A percentile compares a stretch with the other conserved stretches of the same genome.
phyloP scores from a whole-genome alignment of 2,888 invertebrate species.

The Neoascia interrupta region DNA sequence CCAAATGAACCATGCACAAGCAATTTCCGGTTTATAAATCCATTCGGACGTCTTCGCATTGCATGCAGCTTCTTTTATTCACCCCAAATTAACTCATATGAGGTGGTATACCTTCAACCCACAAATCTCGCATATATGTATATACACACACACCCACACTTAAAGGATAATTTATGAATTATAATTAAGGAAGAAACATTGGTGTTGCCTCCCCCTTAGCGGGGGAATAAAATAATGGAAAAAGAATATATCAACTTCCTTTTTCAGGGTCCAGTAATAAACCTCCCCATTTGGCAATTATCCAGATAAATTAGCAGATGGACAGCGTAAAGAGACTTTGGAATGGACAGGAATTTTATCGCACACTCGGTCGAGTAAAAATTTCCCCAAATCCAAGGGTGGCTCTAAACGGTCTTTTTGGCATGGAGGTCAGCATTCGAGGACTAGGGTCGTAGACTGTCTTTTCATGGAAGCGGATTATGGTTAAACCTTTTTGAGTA shows the following conservation, averaged over 20 bases:
- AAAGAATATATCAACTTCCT: slow-evolving; percentile 32
- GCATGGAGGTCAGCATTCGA: background rate
- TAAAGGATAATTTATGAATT: slow-evolving; percentile 76
- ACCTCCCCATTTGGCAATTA: slow-evolving; percentile 79
- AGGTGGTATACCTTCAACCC: slow-evolving; percentile 13
- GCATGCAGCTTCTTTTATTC: too few species aligned
- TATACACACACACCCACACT: slow-evolving; percentile 37
- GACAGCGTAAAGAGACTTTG: slow-evolving; percentile 58
- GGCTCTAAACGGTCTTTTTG: slow-evolving; percentile 28
- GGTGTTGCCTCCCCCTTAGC: slow-evolving; percentile 38
- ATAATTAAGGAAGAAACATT: slow-evolving; percentile 77
- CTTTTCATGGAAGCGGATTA: slow-evolving; percentile 24
- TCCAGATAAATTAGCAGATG: slow-evolving; percentile 79
- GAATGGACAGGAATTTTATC: slow-evolving; percentile 13
- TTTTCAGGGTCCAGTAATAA: slow-evolving; percentile 76
- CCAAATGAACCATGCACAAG: too few species aligned
- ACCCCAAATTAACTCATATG: slow-evolving; percentile 21
- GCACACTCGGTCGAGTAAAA: slow-evolving; percentile 3
- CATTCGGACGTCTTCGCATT: too few species aligned
- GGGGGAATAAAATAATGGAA: slow-evolving; percentile 27
- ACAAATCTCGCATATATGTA: slow-evolving; percentile 17
- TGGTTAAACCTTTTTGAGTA: slow-evolving; percentile 40
- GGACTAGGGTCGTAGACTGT: background rate
- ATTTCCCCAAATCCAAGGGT: slow-evolving; percentile 10
- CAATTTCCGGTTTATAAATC: too few species aligned